These are phyloP conservation scores for Xiphias gladius DNA, from an alignment of 2,113 vertebrate genomes.

Conservation along the genomic window DNA sequence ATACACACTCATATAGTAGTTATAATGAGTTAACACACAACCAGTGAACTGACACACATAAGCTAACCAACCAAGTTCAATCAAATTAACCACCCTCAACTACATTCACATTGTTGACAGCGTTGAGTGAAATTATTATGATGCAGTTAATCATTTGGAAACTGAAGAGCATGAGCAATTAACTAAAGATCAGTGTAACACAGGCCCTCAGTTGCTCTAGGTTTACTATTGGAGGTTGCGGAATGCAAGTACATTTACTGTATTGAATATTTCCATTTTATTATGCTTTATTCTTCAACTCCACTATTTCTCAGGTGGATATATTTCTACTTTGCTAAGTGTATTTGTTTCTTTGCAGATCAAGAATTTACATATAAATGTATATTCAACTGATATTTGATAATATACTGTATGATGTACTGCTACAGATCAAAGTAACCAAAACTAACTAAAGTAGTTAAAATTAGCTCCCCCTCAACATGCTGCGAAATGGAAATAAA, in stretches of 20 bases:
- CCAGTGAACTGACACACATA: not conserved
- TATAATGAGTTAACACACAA: not conserved
- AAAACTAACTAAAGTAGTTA: too few species aligned
- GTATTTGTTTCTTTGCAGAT: too few species aligned
- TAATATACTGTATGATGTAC: too few species aligned
- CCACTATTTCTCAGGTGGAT: too few species aligned
- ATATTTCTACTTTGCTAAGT: too few species aligned
- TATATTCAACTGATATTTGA: too few species aligned
- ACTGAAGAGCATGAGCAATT: constrained; percentile 23
- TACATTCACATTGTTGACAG: not conserved
- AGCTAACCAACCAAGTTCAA: constrained; percentile 9
- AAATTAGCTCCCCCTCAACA: too few species aligned
- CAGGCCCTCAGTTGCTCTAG: not conserved
- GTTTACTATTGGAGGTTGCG: not conserved
- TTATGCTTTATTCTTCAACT: too few species aligned
- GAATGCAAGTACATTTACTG: not conserved
- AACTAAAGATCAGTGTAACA: not conserved
- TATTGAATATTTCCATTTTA: too few species aligned
- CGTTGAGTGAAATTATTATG: constrained; percentile 13
- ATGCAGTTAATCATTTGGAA: constrained; percentile 32
- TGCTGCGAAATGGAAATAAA: too few species aligned
- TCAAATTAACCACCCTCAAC: constrained; percentile 39
- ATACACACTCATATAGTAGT: constrained; percentile 1
- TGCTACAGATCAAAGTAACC: too few species aligned
- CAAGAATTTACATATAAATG: too few species aligned